phyloP scores from a whole-genome alignment of 2,888 invertebrate genomes.

The Oxystoma pomonae region DNA sequence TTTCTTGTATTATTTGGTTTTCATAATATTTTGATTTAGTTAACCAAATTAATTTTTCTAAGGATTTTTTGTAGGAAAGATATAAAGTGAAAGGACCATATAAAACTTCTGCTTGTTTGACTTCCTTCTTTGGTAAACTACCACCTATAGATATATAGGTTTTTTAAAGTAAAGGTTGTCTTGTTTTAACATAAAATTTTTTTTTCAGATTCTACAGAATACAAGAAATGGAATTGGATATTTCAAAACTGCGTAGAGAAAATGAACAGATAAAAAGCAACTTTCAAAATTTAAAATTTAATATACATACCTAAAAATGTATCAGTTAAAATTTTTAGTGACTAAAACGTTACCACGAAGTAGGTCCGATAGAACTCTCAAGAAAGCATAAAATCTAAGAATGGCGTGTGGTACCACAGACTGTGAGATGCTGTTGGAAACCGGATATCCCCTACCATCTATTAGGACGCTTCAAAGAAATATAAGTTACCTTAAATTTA shows the following conservation, averaged over 20 bases:
- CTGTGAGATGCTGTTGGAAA: constrained; percentile 1
- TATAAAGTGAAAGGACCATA: no score
- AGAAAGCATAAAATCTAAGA: constrained; percentile 5
- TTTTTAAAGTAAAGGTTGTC: no score
- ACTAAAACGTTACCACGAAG: background rate
- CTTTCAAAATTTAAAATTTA: background rate
- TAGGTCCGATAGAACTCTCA: constrained; percentile 4
- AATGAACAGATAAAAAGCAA: background rate
- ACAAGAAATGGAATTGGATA: background rate
- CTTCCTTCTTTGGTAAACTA: no score
- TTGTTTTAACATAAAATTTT: no score
- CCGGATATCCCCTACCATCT: constrained; percentile 1
- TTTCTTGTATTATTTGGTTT: no score
- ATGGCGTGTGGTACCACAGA: constrained; percentile 5
- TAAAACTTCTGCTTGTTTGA: no score
- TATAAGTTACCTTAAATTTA: constrained; percentile 5
- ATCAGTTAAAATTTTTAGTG: background rate
- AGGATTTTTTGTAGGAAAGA: no score
- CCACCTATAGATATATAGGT: no score
- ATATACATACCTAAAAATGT: background rate
- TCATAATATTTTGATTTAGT: no score
- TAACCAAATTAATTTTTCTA: no score
- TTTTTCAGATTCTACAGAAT: background rate
- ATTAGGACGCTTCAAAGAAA: constrained; percentile 8
- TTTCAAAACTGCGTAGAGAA: background rate